Evolutionary conservation across 2,888 invertebrate species (phyloP).

Genomic region (Imbricaverruca yamaguchii): DNA sequence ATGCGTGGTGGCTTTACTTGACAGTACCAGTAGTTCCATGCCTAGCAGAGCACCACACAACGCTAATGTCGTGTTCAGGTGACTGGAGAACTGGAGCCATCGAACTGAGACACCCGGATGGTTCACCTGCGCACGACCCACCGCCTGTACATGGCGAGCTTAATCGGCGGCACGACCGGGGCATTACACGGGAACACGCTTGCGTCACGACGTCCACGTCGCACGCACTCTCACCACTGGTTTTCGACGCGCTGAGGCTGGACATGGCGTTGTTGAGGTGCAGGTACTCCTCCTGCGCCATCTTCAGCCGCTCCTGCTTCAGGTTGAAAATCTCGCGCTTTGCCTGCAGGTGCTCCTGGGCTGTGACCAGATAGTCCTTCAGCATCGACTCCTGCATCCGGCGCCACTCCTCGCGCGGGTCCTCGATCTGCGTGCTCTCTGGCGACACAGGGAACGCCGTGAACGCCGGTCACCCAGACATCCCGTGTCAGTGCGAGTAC

Average conservation of each 20-base stretch:
- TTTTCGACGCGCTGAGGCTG: constrained; percentile 78
- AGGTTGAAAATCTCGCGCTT: constrained; percentile 95
- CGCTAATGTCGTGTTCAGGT: too few relatives aligned
- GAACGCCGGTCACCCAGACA: too few relatives aligned
- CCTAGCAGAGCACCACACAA: too few relatives aligned
- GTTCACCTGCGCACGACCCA: too few relatives aligned
- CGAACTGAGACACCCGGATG: too few relatives aligned
- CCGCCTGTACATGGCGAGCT: too few relatives aligned
- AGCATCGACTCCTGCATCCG: constrained; percentile 94
- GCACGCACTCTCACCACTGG: constrained; percentile 55
- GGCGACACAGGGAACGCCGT: constrained; percentile 34
- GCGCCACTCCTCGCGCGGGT: constrained; percentile 94
- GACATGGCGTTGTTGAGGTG: constrained; percentile 77
- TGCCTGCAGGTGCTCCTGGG: constrained; percentile 91
- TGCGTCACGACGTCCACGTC: neutral
- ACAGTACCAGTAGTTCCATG: too few relatives aligned
- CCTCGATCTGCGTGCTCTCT: constrained; percentile 94
- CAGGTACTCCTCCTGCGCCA: constrained; percentile 94
- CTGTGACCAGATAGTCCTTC: constrained; percentile 88
- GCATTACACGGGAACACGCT: neutral
- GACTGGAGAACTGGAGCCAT: too few relatives aligned
- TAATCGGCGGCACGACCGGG: too few relatives aligned
- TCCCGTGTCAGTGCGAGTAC: too few relatives aligned
- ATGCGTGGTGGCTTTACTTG: too few relatives aligned
- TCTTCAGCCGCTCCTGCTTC: constrained; percentile 83